A percentile compares a stretch with the other conserved stretches of the same genome.
Evolutionary conservation across 2,888 invertebrate genomes (phyloP).

Genomic region (Eupithecia subumbrata): DNA sequence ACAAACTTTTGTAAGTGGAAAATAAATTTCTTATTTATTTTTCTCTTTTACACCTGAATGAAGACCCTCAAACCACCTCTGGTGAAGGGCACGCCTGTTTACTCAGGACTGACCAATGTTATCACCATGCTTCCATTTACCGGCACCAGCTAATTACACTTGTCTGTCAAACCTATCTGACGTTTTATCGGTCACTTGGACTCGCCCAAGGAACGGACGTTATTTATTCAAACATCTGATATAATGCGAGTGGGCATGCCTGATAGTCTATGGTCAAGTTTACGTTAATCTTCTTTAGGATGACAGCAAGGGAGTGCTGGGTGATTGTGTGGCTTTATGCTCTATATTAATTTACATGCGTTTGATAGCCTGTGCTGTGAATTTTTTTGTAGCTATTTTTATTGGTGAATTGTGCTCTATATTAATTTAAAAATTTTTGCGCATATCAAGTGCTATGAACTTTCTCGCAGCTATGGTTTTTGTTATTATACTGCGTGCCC

Average conservation of each 20-base stretch:
- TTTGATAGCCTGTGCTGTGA: neutral
- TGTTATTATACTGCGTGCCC: too few species aligned
- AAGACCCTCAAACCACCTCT: conserved; percentile 31
- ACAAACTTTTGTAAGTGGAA: neutral
- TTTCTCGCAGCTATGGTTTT: too few species aligned
- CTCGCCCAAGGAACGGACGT: conserved; percentile 53
- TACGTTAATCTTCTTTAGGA: conserved; percentile 35
- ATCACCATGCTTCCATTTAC: conserved; percentile 51
- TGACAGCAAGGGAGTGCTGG: neutral
- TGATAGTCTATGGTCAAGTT: conserved; percentile 39
- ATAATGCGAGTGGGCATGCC: conserved; percentile 41
- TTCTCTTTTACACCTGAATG: neutral
- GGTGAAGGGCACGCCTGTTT: conserved; percentile 72
- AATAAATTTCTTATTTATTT: neutral
- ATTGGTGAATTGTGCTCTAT: neutral
- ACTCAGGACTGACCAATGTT: conserved; percentile 53
- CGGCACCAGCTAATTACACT: conserved; percentile 75
- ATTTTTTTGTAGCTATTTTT: neutral
- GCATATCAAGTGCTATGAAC: too few species aligned
- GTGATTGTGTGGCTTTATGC: neutral
- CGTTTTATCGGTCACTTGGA: conserved; percentile 66
- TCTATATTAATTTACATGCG: neutral
- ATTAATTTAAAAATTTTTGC: too few species aligned
- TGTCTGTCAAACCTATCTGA: conserved; percentile 75
- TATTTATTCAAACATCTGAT: conserved; percentile 47